Percentiles rank a stretch among this genome's conserved stretches.
Conservation (phyloP, 2,888 invertebrate genomes). For the Volucella inflata region DNA sequence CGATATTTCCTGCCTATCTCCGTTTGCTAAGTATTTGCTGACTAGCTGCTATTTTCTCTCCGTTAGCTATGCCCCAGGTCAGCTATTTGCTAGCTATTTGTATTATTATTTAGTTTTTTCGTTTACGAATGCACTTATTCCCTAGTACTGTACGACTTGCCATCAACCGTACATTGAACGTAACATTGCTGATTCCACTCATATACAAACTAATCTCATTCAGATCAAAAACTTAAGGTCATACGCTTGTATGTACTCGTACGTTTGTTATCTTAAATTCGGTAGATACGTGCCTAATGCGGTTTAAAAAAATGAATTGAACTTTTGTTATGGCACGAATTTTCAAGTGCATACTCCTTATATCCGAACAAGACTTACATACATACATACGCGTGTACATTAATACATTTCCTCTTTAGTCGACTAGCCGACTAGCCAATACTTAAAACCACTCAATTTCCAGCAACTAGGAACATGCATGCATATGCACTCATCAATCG, state of each 20-base stretch:
- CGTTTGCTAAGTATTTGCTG: too few species aligned
- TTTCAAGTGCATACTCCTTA: too few species aligned
- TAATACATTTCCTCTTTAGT: background rate
- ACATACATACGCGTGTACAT: constrained; percentile 13
- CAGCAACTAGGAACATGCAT: background rate
- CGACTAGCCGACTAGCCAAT: background rate
- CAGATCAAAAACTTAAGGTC: background rate
- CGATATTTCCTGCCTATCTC: too few species aligned
- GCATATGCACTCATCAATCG: constrained; percentile 26
- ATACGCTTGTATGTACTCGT: background rate
- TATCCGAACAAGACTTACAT: background rate
- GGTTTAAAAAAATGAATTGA: constrained; percentile 58
- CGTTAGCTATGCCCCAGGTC: too few species aligned
- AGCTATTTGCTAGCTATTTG: too few species aligned
- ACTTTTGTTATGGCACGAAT: constrained; percentile 60
- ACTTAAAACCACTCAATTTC: constrained; percentile 1
- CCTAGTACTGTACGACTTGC: too few species aligned
- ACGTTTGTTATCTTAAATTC: constrained; percentile 2
- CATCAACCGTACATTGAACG: too few species aligned
- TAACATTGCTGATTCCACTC: too few species aligned
- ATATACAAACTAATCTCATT: background rate
- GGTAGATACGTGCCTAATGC: constrained; percentile 60
- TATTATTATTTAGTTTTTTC: too few species aligned
- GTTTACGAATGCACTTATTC: too few species aligned
- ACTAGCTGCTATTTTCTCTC: too few species aligned